Base-by-base conservation (phyloP, 2,113 vertebrate species). In the Cyprinodon brontotheroides region DNA sequence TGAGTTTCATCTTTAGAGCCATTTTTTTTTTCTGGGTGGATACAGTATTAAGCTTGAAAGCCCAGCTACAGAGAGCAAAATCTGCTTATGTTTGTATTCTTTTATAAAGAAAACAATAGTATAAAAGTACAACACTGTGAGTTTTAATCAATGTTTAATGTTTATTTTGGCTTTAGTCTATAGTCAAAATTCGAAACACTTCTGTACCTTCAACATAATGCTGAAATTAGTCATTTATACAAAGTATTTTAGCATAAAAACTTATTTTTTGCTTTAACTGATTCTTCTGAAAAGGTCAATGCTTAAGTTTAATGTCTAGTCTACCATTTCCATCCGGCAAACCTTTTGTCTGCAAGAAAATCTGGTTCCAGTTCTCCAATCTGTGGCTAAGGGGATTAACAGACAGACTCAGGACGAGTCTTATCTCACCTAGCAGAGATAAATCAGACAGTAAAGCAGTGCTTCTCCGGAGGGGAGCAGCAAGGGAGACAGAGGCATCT, bases 401-500 rank as follows among this genome's bases (percentile, higher is more conserved):
- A 78, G 82, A 65, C 70, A 11, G 70, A 83, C 79, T 66, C 71
- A 86, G 70, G 71, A 77, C 65, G 72, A 47, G 87, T 80, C 88
- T 94, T 94, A 94, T 94, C 93, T 92, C 79, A 77, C 87, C 89
- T 87, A 74, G 68, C 89, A 89, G 79, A 83, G 88, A 92, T 91
- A 92, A 90, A 93, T 93, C 93, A 93, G 88, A 87, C 81, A 76
- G 84, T 78, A 85, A 89, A 89, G 81, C 61, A 68, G 73, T 13
- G 15, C 85, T 75, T 82, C 88, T 61, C 67, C 69, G 65, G 70
- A 70, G 71, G 81, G 63, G 71, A 29, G 37, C 57, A 74, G 66
- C 84, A 82, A 78, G 71, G 47, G 74, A 77, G 77, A 65, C 53
- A 43, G 40, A 72, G 74, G 78, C 71, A 50, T 83, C 70, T 81